phyloP scores from a whole-genome alignment of 2,113 vertebrate genomes.

The Eulemur macaco region DNA sequence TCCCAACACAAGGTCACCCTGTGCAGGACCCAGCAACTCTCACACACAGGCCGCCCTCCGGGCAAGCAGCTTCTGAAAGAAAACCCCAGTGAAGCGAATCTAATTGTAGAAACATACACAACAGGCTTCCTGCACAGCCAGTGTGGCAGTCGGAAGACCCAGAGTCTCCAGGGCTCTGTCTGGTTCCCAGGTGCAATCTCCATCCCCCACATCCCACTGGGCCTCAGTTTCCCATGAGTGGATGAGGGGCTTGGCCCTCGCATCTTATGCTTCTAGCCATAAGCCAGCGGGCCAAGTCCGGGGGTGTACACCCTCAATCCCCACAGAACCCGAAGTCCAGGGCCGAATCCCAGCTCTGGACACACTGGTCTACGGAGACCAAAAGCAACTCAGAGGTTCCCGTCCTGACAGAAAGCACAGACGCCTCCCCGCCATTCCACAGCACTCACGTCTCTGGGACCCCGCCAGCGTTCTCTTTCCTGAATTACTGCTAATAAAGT shows the following conservation, averaged over 20 bases:
- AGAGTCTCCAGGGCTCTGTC: no score
- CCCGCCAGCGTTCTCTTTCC: accelerated
- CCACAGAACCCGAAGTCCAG: background rate
- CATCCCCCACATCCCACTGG: background rate
- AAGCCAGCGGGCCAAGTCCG: background rate
- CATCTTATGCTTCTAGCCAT: background rate
- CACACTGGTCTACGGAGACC: background rate
- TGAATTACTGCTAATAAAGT: accelerated
- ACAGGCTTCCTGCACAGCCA: accelerated
- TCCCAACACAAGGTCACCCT: background rate
- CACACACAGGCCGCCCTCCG: background rate
- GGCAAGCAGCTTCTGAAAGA: background rate
- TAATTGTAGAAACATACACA: background rate
- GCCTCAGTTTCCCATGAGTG: background rate
- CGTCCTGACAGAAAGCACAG: background rate
- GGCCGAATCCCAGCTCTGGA: constrained; percentile 19
- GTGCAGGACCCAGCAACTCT: accelerated
- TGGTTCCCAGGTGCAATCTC: background rate
- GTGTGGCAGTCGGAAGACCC: accelerated
- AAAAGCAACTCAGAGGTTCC: background rate
- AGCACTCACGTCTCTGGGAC: accelerated
- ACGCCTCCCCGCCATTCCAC: accelerated
- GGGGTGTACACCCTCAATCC: accelerated
- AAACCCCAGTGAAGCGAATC: background rate
- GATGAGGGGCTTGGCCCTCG: no score